phyloP scores from a whole-genome alignment of 2,888 invertebrate species.

The Cheilosia scutellata region DNA sequence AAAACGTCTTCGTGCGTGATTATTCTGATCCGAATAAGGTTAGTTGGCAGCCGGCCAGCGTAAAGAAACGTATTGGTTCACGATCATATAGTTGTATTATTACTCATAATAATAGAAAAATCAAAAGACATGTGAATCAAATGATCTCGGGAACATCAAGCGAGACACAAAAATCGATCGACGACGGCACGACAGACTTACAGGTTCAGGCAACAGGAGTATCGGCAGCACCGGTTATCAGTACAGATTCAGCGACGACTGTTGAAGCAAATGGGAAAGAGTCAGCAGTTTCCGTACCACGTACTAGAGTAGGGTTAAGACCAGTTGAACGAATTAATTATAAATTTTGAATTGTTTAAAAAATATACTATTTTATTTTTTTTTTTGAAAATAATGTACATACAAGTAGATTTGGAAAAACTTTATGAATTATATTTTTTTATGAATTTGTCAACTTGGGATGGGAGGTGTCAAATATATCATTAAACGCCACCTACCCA shows the following conservation, averaged over 20 bases:
- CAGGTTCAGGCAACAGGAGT: not conserved
- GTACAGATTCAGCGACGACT: not conserved
- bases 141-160: conserved; percentile 13
- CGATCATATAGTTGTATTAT: conserved; percentile 48
- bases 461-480: too few species aligned
- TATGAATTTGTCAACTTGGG: too few species aligned
- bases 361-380: too few species aligned
- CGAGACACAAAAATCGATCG: conserved; percentile 1
- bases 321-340: conserved; percentile 13
- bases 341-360: conserved; percentile 7
- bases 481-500: too few species aligned
- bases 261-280: not conserved
- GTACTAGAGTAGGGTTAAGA: conserved; percentile 17
- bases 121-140: conserved; percentile 61
- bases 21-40: conserved; percentile 61
- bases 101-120: conserved; percentile 33
- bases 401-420: too few species aligned
- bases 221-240: not conserved
- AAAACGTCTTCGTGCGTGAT: conserved; percentile 60
- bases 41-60: conserved; percentile 45
- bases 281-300: conserved; percentile 19
- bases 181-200: not conserved
- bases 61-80: conserved; percentile 47
- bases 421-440: too few species aligned
- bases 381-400: too few species aligned